A percentile compares a stretch with the other conserved stretches of the same genome.
These are phyloP conservation scores for Lucilia cuprina DNA, from an alignment of 1,140 invertebrate genomes.

Conservation along the genomic window DNA sequence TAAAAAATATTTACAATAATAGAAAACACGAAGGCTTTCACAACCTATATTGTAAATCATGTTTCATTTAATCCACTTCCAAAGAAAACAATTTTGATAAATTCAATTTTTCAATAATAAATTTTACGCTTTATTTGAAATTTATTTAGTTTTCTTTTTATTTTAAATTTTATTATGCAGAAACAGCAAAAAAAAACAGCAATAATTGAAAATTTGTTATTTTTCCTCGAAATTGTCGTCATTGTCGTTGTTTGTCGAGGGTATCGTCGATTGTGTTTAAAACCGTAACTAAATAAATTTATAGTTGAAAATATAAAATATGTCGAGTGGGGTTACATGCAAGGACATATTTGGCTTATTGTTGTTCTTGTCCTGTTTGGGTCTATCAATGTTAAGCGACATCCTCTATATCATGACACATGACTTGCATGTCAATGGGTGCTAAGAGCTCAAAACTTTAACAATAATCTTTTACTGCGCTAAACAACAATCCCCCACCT, in stretches of 20 bases:
- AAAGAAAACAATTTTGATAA: conserved; percentile 2
- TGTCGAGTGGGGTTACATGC: conserved; percentile 36
- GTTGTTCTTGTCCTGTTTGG: not conserved
- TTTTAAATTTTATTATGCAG: not conserved
- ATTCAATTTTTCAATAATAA: conserved; percentile 33
- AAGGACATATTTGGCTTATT: conserved; percentile 10
- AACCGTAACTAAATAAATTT: conserved; percentile 28
- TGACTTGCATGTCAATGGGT: conserved; percentile 37
- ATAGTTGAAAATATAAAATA: conserved; percentile 31
- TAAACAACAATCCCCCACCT: not conserved
- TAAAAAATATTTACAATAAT: too few species aligned
- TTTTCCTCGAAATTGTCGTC: not conserved
- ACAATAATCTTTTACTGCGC: conserved; percentile 23
- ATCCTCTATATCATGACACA: conserved; percentile 33
- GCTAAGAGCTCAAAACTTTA: conserved; percentile 34
- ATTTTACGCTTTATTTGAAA: conserved; percentile 34
- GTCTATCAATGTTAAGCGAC: conserved; percentile 36
- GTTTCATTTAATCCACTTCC: not conserved
- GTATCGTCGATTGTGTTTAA: not conserved
- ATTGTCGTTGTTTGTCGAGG: not conserved
- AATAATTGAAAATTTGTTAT: conserved; percentile 16
- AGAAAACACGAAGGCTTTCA: too few species aligned
- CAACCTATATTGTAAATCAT: not conserved
- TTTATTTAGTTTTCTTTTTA: conserved; percentile 15
- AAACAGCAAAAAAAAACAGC: not conserved